phyloP scores from a whole-genome alignment of 2,888 invertebrate genomes.

The Drosophila pseudotakahashii region DNA sequence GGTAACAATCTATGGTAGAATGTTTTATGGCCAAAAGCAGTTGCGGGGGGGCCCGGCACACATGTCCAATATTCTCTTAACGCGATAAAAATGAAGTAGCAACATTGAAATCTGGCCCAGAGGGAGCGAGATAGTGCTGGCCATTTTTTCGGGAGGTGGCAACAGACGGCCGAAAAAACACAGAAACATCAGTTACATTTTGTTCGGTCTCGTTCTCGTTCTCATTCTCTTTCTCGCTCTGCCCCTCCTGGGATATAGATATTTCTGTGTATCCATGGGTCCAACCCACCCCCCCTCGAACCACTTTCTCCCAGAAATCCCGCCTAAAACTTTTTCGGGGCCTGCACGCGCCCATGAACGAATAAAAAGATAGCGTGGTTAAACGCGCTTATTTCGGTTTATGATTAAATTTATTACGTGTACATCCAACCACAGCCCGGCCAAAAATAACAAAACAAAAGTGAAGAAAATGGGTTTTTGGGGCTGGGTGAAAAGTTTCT shows the following conservation, averaged over 20 bases:
- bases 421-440: constrained; percentile 67
- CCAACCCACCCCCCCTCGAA: constrained; percentile 14
- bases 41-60: constrained; percentile 37
- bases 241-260: constrained; percentile 18
- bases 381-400: constrained; percentile 79
- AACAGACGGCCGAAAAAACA: constrained; percentile 63
- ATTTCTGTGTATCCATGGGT: constrained; percentile 61
- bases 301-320: constrained; percentile 19
- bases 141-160: constrained; percentile 33
- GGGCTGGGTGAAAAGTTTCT: constrained; percentile 27
- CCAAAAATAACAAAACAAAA: constrained; percentile 36
- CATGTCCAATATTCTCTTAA: constrained; percentile 80
- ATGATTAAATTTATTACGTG: constrained; percentile 79
- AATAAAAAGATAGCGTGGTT: constrained; percentile 77
- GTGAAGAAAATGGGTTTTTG: constrained; percentile 25
- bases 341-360: constrained; percentile 43
- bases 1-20: constrained; percentile 69
- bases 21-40: constrained; percentile 54
- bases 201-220: constrained; percentile 54
- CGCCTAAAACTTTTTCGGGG: constrained; percentile 5
- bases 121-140: constrained; percentile 10
- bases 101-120: constrained; percentile 73
- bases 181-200: constrained; percentile 78
- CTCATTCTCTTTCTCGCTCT: constrained; percentile 31
- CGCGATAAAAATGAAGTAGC: constrained; percentile 79